Evolutionary conservation across 1,140 invertebrate genomes (phyloP).

Genomic region (Drosophila neocordata): DNA sequence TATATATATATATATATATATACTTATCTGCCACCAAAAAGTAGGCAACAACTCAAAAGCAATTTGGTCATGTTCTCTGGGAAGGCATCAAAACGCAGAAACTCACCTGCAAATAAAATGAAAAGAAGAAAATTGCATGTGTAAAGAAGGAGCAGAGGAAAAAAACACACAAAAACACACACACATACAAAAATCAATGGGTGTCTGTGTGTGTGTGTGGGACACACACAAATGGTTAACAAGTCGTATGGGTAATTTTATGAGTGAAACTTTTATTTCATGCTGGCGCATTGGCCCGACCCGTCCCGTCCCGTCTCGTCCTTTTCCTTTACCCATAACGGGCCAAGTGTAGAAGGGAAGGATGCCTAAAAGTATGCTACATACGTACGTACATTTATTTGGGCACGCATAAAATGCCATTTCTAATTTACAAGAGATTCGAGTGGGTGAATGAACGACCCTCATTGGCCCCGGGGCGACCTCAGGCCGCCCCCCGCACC

Average conservation of each 20-base stretch:
- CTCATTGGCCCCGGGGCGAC: slow-evolving; percentile 1
- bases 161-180: neutral
- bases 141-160: slow-evolving; percentile 13
- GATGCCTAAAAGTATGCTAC: slow-evolving; percentile 46
- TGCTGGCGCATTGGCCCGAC: neutral
- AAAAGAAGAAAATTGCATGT: slow-evolving; percentile 25
- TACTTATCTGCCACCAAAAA: neutral
- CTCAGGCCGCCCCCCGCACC: neutral
- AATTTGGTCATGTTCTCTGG: neutral
- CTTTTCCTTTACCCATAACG: neutral
- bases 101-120: slow-evolving; percentile 59
- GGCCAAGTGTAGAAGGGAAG: neutral
- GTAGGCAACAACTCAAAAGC: slow-evolving; percentile 1
- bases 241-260: slow-evolving; percentile 77
- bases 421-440: slow-evolving; percentile 70
- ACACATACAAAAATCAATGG: slow-evolving; percentile 40
- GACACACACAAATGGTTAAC: slow-evolving; percentile 62
- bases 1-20: too few species aligned
- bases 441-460: slow-evolving; percentile 13
- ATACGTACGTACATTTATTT: slow-evolving; percentile 59
- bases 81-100: slow-evolving; percentile 1
- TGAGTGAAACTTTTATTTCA: slow-evolving; percentile 58
- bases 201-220: slow-evolving; percentile 20
- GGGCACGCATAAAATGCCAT: slow-evolving; percentile 72
- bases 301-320: neutral